Evolutionary conservation across 2,888 invertebrate species (phyloP).

Genomic region (Uloborus plumipes): DNA sequence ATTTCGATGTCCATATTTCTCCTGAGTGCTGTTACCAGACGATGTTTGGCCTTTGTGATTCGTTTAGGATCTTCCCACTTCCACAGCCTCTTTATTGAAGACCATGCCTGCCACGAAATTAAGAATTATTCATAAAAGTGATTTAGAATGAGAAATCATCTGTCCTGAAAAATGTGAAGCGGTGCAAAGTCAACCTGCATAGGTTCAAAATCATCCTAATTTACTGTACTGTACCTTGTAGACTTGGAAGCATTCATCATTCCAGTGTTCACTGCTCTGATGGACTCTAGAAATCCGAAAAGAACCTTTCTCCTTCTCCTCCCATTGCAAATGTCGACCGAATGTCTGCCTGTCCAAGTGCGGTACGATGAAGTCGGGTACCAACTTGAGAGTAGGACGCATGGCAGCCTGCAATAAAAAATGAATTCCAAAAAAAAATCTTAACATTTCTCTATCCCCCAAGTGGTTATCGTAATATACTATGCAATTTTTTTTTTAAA

Average conservation of each 20-base stretch:
- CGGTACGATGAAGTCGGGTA: conserved; percentile 47
- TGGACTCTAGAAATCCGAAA: conserved; percentile 52
- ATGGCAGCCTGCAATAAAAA: conserved; percentile 14
- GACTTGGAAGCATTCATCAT: conserved; percentile 42
- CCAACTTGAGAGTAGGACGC: conserved; percentile 26
- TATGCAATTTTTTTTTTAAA: too few relatives aligned
- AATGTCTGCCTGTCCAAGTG: conserved; percentile 36
- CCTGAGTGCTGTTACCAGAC: conserved; percentile 43
- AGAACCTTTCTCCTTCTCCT: conserved; percentile 24
- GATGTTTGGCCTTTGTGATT: conserved; percentile 50
- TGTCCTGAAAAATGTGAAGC: background rate
- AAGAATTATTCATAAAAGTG: background rate
- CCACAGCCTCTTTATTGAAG: conserved; percentile 37
- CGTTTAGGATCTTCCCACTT: conserved; percentile 35
- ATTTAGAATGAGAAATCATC: background rate
- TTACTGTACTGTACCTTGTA: conserved; percentile 38
- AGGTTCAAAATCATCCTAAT: background rate
- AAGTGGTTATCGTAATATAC: too few relatives aligned
- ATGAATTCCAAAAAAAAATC: background rate
- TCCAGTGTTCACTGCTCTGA: conserved; percentile 47
- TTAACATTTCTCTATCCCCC: too few relatives aligned
- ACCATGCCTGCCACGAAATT: conserved; percentile 39
- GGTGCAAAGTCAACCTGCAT: background rate
- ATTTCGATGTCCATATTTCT: conserved; percentile 39
- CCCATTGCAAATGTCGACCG: conserved; percentile 46